A percentile compares a stretch with the other conserved stretches of the same genome.
phyloP scores from a whole-genome alignment of 1,140 invertebrate species.

The Piezodorus guildinii region DNA sequence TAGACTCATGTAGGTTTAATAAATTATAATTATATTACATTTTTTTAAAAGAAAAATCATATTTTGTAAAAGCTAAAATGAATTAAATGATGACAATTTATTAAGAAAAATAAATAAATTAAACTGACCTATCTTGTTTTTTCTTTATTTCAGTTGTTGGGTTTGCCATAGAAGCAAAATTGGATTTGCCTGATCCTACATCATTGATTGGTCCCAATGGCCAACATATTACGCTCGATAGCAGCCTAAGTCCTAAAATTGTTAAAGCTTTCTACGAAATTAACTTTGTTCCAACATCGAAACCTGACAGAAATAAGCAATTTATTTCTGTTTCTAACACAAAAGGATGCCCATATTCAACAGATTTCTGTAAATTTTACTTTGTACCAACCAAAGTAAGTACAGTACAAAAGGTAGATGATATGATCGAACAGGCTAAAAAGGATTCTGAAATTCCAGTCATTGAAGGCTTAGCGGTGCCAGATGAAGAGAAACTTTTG shows the following conservation, averaged over 20 bases:
- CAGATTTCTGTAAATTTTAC: constrained; percentile 13
- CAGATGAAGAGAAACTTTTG: constrained; percentile 5
- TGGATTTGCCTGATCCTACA: background rate
- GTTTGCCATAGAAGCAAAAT: background rate
- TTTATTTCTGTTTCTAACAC: background rate
- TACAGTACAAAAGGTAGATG: constrained; percentile 13
- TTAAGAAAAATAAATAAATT: no score
- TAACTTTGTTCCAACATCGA: constrained; percentile 9
- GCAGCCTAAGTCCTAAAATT: constrained; percentile 16
- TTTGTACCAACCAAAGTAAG: constrained; percentile 11
- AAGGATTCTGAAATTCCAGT: constrained; percentile 12
- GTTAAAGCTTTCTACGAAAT: constrained; percentile 19
- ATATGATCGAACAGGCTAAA: constrained; percentile 2
- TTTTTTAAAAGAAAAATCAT: no score
- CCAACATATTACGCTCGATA: background rate
- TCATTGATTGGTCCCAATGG: background rate
- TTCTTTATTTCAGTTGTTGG: background rate
- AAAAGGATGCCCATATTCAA: constrained; percentile 15
- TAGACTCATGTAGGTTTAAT: no score
- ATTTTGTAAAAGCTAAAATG: no score
- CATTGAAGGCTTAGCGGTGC: background rate
- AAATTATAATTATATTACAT: no score
- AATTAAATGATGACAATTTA: no score
- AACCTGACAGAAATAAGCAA: background rate
- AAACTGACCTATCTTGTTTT: background rate